Evolutionary conservation across 2,797 vertebrate genomes (phyloP), one percentile per base, ranked within the genome.

Genomic region (Gymnothorax reevesii): DNA sequence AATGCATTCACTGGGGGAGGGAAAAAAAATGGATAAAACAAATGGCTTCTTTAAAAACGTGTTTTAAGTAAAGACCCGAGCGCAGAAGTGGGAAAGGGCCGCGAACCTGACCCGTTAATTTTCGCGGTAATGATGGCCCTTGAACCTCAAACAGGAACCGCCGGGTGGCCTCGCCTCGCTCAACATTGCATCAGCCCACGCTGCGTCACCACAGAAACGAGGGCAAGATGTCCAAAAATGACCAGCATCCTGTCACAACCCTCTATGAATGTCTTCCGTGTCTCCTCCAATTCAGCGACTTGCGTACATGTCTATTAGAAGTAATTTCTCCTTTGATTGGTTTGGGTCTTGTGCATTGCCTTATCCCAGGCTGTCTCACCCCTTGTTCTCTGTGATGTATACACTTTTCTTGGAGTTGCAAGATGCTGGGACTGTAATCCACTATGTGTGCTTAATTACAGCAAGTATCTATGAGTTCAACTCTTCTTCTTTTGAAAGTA

Each of bases 121-220:
- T 90, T 91, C 8, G 86, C 69, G 71, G 33, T 90, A 91, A 91
- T 90, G 86, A 89, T 86, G 89, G 88, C 87, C 84, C 27, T 42
- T 64, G 64, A 10, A 7, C 22, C 12, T n/a, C 9, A 10, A 42
- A 59, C n/a, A 84, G n/a, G 66, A 82, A 57, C 86, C 42, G 84
- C 60, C 42, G 52, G 55, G 57, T 84, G 83, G 25, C 82, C 82
- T 64, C 66, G 83, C 83, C 62, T 42, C 83, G 10, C 6, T 57
- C 54, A 82, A n/a, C 49, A 27, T 85, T 87, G 85, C 87, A 77
- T 88, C 87, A 90, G 60, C 80, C 42, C 5, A 42, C 52, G 15
- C 75, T 54, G 13, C 6, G 49, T 49, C 10, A 2, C 75, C 42
- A 17, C 54, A 25, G 69, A 73, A 10, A 73, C 69, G 4, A 73